These are phyloP conservation scores for Tragelaphus scriptus DNA, from an alignment of 2,113 vertebrate genomes.

Conservation along the genomic window DNA sequence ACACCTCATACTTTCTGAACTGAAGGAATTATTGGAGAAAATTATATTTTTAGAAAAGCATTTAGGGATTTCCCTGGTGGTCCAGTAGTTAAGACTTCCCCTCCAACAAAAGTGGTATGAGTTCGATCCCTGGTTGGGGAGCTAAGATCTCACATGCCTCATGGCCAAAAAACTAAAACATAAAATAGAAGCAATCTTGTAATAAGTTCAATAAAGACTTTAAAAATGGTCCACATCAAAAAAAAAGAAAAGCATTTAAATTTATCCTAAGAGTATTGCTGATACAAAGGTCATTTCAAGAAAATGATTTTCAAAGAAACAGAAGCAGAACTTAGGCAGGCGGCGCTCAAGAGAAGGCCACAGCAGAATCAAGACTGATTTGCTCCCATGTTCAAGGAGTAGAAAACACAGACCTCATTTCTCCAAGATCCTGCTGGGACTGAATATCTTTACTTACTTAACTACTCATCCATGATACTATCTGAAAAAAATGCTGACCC, in stretches of 20 bases:
- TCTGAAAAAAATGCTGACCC: conserved; percentile 60
- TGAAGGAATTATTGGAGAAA: conserved; percentile 33
- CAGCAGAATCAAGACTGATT: conserved; percentile 35
- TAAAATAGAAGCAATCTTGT: background rate
- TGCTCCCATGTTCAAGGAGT: conserved; percentile 49
- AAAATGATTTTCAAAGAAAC: conserved; percentile 4
- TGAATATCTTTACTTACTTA: conserved; percentile 73
- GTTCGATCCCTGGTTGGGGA: background rate
- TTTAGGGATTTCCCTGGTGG: background rate
- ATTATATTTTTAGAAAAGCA: conserved; percentile 52
- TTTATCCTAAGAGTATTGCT: background rate
- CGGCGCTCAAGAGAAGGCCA: background rate
- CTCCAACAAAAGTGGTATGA: background rate
- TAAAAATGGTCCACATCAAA: background rate
- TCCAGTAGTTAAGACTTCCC: background rate
- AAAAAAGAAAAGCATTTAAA: conserved; percentile 48
- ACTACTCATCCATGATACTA: conserved; percentile 59
- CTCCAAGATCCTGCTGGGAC: conserved; percentile 23
- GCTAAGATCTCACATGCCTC: background rate
- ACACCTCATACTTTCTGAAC: conserved; percentile 19
- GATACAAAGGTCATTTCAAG: conserved; percentile 42
- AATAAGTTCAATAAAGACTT: background rate
- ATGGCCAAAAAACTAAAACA: background rate
- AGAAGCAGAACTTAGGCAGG: background rate
- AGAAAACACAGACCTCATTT: conserved; percentile 23